phyloP scores from a whole-genome alignment of 2,888 invertebrate genomes.

The Conops quadrifasciatus region DNA sequence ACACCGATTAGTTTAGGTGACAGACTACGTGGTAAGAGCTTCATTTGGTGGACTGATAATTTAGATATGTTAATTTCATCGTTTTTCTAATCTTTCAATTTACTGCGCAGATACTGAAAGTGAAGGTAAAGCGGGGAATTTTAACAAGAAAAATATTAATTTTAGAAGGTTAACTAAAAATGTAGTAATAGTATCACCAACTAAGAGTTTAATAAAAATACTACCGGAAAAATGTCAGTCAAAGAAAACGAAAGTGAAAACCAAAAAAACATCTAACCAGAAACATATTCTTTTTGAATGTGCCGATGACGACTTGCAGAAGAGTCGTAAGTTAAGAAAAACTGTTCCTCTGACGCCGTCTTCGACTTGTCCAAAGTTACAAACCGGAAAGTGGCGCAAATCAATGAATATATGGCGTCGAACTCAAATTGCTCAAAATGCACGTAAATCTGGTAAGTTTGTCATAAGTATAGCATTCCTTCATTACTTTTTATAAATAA shows the following conservation, averaged over 20 bases:
- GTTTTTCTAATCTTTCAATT: too few relatives aligned
- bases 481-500: constrained; percentile 44
- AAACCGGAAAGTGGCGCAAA: constrained; percentile 76
- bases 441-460: constrained; percentile 27
- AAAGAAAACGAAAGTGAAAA: neutral
- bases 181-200: neutral
- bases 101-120: too few relatives aligned
- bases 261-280: constrained; percentile 21
- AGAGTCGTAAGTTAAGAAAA: too few relatives aligned
- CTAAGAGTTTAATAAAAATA: neutral
- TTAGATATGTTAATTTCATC: neutral
- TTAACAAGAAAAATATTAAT: neutral
- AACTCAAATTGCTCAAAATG: constrained; percentile 51
- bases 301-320: neutral
- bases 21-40: constrained; percentile 27
- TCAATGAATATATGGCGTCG: constrained; percentile 71
- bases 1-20: constrained; percentile 36
- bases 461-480: constrained; percentile 47
- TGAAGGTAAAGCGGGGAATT: too few relatives aligned
- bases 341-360: too few relatives aligned
- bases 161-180: neutral
- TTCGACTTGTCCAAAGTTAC: constrained; percentile 54
- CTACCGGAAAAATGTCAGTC: neutral
- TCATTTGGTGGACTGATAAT: too few relatives aligned
- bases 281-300: constrained; percentile 42